Evolutionary conservation across 2,888 invertebrate species (phyloP).

Genomic region (Nomada fabriciana): DNA sequence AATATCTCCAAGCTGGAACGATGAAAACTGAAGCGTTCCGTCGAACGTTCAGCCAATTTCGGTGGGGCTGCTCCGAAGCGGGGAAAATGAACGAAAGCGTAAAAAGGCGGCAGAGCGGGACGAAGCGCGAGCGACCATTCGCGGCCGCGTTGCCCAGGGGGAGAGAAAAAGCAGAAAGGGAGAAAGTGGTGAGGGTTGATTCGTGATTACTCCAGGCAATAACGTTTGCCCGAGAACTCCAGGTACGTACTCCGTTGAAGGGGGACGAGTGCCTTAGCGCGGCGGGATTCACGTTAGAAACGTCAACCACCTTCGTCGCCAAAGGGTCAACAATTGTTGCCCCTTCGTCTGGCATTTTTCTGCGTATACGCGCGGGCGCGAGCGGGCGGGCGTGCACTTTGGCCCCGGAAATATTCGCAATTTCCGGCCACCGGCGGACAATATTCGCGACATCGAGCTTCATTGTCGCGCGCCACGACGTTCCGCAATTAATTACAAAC

Average conservation of each 20-base stretch:
- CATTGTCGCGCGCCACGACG: slow-evolving; percentile 27
- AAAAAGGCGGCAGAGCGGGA: neutral
- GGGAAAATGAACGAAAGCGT: slow-evolving; percentile 17
- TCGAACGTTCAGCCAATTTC: slow-evolving; percentile 4
- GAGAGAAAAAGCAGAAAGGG: neutral
- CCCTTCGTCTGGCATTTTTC: neutral
- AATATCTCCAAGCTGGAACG: slow-evolving; percentile 16
- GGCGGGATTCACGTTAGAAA: slow-evolving; percentile 29
- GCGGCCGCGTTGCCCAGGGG: neutral
- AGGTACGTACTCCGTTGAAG: neutral
- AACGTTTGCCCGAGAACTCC: slow-evolving; percentile 28
- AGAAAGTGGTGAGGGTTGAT: slow-evolving; percentile 13
- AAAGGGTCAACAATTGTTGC: slow-evolving; percentile 39
- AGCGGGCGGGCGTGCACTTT: neutral
- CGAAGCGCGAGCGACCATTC: neutral
- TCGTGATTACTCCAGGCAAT: slow-evolving; percentile 41
- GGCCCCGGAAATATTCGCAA: slow-evolving; percentile 28
- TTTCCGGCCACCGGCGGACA: slow-evolving; percentile 14
- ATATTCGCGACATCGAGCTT: slow-evolving; percentile 48
- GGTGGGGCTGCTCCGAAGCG: neutral
- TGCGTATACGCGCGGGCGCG: neutral
- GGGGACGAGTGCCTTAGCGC: slow-evolving; percentile 20
- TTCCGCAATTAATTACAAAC: slow-evolving; percentile 54
- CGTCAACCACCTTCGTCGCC: neutral
- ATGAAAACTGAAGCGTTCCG: slow-evolving; percentile 18